These are phyloP conservation scores for Agrochola litura DNA, from an alignment of 2,888 invertebrate species.

Conservation along the genomic window DNA sequence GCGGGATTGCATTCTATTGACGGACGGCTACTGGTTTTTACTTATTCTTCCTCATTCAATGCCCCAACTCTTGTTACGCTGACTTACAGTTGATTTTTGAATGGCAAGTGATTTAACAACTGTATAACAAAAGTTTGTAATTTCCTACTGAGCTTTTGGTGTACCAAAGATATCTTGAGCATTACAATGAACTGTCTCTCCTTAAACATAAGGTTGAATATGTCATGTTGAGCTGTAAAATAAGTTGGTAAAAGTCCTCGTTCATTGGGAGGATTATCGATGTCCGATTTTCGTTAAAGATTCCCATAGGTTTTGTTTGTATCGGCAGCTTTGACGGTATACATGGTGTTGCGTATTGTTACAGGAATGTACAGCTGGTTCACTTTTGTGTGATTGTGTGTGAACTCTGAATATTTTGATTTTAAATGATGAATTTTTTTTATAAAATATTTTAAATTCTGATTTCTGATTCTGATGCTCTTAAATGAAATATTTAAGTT, in stretches of 20 bases:
- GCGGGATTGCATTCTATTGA: conserved; percentile 76
- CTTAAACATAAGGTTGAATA: conserved; percentile 29
- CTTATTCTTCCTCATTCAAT: conserved; percentile 49
- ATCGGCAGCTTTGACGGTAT: conserved; percentile 67
- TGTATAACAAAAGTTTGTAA: conserved; percentile 51
- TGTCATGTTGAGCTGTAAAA: background rate
- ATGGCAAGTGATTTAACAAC: conserved; percentile 17
- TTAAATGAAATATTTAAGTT: background rate
- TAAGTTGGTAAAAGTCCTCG: conserved; percentile 51
- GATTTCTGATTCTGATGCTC: background rate
- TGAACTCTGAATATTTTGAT: conserved; percentile 55
- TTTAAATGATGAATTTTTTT: conserved; percentile 26
- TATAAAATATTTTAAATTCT: conserved; percentile 10
- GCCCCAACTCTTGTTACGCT: background rate
- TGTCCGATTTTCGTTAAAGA: conserved; percentile 74
- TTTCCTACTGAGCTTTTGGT: conserved; percentile 61
- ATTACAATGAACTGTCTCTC: conserved; percentile 2
- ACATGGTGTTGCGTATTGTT: conserved; percentile 66
- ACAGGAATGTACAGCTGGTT: conserved; percentile 58
- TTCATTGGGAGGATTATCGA: conserved; percentile 77
- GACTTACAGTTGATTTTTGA: conserved; percentile 28
- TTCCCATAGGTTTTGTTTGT: conserved; percentile 76
- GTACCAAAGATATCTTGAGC: conserved; percentile 44
- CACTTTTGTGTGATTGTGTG: conserved; percentile 51
- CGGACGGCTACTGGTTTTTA: conserved; percentile 63